phyloP scores from a whole-genome alignment of 2,113 vertebrate genomes.

The Corythornis vintsioides region DNA sequence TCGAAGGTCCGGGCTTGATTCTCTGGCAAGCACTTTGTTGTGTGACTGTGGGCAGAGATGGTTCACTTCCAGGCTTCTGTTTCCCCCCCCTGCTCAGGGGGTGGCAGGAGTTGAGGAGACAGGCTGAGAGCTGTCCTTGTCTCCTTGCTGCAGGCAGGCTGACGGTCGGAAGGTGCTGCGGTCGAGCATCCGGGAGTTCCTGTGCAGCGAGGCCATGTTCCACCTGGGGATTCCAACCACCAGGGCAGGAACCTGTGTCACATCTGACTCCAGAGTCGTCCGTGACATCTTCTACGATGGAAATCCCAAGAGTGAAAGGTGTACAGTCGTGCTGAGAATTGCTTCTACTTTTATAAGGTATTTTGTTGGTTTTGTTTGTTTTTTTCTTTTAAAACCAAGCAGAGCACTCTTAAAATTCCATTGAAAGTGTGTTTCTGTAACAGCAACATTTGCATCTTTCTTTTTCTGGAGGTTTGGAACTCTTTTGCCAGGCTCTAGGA shows the following conservation, averaged over 20 bases:
- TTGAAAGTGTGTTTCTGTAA: neutral
- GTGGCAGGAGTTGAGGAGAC: neutral
- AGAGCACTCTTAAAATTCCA: neutral
- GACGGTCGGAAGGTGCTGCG: conserved; percentile 95
- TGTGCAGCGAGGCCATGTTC: conserved; percentile 94
- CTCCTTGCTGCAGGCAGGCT: conserved; percentile 79
- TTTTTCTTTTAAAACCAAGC: neutral
- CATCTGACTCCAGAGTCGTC: conserved; percentile 84
- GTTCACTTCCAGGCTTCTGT: neutral
- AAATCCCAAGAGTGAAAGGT: conserved; percentile 84
- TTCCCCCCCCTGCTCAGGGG: neutral
- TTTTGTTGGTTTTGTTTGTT: neutral
- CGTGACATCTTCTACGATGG: conserved; percentile 91
- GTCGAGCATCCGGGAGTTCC: conserved; percentile 95
- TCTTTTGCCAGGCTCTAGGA: neutral
- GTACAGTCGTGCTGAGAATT: conserved; percentile 90
- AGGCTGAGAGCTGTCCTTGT: accelerated
- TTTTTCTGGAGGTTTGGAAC: neutral
- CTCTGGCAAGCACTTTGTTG: neutral
- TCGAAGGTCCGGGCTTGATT: neutral
- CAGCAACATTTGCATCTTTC: accelerated
- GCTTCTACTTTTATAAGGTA: conserved; percentile 93
- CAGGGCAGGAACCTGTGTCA: conserved; percentile 88
- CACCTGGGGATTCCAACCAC: conserved; percentile 92
- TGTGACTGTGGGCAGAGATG: too few relatives aligned